Evolutionary conservation across 1,140 invertebrate species (phyloP).

Genomic region (Aphaenogaster floridana): DNA sequence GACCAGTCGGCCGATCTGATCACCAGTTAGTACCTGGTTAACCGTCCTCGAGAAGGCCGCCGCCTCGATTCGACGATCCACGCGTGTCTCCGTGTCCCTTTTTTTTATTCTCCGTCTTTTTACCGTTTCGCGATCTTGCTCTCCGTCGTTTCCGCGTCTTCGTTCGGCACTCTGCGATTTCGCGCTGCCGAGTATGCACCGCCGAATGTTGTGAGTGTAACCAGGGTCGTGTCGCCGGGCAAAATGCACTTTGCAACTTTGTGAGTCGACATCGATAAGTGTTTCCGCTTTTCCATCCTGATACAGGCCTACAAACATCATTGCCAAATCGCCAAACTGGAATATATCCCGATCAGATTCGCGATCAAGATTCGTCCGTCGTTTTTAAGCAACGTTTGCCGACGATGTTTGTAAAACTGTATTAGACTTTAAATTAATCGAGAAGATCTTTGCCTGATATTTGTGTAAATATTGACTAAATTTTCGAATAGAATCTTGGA

Average conservation of each 20-base stretch:
- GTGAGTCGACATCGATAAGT: slow-evolving; percentile 44
- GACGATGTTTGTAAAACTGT: not conserved
- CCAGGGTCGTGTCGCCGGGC: not conserved
- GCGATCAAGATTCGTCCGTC: not conserved
- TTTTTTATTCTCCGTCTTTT: not conserved
- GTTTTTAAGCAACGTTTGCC: not conserved
- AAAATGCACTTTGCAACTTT: slow-evolving; percentile 40
- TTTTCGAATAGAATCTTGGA: not conserved
- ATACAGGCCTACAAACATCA: not conserved
- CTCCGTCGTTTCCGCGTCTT: not conserved
- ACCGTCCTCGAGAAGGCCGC: slow-evolving; percentile 78
- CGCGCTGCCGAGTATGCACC: slow-evolving; percentile 36
- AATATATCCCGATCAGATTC: not conserved
- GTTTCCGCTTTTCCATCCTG: not conserved
- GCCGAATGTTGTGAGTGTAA: slow-evolving; percentile 44
- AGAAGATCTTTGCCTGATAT: not conserved
- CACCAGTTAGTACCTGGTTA: slow-evolving; percentile 80
- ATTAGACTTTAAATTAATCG: not conserved
- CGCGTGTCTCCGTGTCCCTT: not conserved
- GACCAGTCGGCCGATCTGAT: slow-evolving; percentile 79
- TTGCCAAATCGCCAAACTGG: not conserved
- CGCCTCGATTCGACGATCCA: slow-evolving; percentile 23
- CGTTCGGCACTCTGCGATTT: not conserved
- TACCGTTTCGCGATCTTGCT: slow-evolving; percentile 14
- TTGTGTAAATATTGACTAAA: not conserved